phyloP scores from a whole-genome alignment of 2,797 vertebrate species.

The Protonibea diacanthus region DNA sequence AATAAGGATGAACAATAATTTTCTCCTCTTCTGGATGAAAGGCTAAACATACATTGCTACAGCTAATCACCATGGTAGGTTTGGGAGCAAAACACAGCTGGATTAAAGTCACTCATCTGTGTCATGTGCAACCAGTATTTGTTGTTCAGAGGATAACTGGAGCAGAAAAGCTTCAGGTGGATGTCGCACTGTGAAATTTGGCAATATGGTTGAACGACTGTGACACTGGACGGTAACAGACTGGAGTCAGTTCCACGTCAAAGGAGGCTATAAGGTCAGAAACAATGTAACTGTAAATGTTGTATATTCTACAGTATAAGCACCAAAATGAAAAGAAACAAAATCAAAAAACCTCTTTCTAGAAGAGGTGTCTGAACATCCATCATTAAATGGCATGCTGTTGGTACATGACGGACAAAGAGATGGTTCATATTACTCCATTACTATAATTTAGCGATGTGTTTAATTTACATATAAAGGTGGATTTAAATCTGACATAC shows the following conservation, averaged over 20 bases:
- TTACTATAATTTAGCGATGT: constrained; percentile 2
- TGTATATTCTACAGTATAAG: background rate
- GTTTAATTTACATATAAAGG: constrained; percentile 5
- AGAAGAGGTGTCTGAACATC: constrained; percentile 2
- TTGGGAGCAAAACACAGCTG: constrained; percentile 8
- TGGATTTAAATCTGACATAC: constrained; percentile 19
- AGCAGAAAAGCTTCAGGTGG: constrained; percentile 27
- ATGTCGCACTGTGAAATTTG: constrained; percentile 4
- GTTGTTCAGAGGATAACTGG: constrained; percentile 22
- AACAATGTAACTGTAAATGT: background rate
- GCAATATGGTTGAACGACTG: background rate
- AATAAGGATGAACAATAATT: constrained; percentile 33
- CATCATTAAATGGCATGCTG: constrained; percentile 4
- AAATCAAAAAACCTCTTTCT: background rate
- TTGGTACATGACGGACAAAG: background rate
- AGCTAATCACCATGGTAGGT: background rate
- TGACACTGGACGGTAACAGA: background rate
- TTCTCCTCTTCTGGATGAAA: constrained; percentile 24
- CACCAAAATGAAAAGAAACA: background rate
- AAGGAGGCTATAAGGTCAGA: constrained; percentile 4
- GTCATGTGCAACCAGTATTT: constrained; percentile 27
- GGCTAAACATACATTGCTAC: constrained; percentile 12
- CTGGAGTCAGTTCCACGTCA: background rate
- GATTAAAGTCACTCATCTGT: constrained; percentile 32
- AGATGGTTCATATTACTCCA: background rate